Evolutionary conservation across 2,888 invertebrate genomes (phyloP).

Genomic region (Cantharis lateralis): DNA sequence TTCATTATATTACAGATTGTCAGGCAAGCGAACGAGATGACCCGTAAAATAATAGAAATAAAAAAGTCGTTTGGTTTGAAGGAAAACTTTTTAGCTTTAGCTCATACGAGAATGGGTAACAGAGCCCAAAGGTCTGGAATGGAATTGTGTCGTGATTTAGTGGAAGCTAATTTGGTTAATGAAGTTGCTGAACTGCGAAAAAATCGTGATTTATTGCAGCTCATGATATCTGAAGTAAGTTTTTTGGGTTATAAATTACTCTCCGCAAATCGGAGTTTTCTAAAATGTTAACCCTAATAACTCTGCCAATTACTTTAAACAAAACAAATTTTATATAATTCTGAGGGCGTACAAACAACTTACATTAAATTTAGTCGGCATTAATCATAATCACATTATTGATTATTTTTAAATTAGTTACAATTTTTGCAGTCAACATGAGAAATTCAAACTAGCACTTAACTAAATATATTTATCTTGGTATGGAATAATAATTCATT

Average conservation of each 20-base stretch:
- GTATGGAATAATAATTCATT: too few species aligned
- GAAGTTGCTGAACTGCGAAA: constrained; percentile 73
- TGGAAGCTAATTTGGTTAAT: constrained; percentile 73
- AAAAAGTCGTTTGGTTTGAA: constrained; percentile 81
- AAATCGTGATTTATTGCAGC: constrained; percentile 69
- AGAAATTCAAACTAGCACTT: too few species aligned
- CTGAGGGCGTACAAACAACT: too few species aligned
- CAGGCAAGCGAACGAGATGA: constrained; percentile 74
- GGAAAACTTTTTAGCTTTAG: constrained; percentile 79
- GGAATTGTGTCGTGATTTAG: constrained; percentile 82
- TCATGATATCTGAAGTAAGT: constrained; percentile 12
- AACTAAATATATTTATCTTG: too few species aligned
- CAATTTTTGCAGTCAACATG: too few species aligned
- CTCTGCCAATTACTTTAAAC: not conserved
- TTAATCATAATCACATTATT: too few species aligned
- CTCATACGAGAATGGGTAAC: constrained; percentile 82
- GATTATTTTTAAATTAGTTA: too few species aligned
- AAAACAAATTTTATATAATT: not conserved
- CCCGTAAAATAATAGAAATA: constrained; percentile 73
- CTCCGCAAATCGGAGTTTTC: not conserved
- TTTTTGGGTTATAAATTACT: not conserved
- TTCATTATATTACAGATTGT: constrained; percentile 56
- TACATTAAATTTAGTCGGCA: too few species aligned
- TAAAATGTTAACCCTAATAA: not conserved
- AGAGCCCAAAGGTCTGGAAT: constrained; percentile 79